Evolutionary conservation across 2,888 invertebrate species (phyloP).

Genomic region (Drosophila multiciliata): DNA sequence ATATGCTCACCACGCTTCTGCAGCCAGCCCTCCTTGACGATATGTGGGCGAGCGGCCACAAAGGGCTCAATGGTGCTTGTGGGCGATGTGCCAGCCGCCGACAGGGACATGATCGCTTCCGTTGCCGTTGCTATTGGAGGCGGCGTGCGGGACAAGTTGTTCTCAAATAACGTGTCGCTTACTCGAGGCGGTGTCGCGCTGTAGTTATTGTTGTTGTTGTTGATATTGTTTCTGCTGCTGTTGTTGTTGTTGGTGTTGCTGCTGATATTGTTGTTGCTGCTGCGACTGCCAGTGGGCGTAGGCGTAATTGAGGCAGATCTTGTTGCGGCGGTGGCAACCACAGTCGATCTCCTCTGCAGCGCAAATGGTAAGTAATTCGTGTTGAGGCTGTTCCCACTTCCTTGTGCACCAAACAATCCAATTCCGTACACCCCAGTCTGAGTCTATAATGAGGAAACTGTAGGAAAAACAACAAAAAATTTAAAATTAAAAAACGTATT

Average conservation of each 20-base stretch:
- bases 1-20: conserved; percentile 99
- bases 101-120: conserved; percentile 63
- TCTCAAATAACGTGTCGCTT: conserved; percentile 19
- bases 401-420: conserved; percentile 31
- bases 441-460: conserved; percentile 40
- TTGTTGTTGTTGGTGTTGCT: not conserved
- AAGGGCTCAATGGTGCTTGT: conserved; percentile 43
- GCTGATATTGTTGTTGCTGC: conserved; percentile 2
- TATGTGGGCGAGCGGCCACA: conserved; percentile 76
- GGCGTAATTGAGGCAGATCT: conserved; percentile 62
- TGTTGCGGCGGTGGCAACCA: conserved; percentile 75
- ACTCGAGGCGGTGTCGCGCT: conserved; percentile 9
- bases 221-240: conserved; percentile 11
- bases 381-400: conserved; percentile 73
- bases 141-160: conserved; percentile 14
- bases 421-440: conserved; percentile 20
- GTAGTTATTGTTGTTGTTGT: conserved; percentile 7
- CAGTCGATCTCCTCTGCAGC: conserved; percentile 81
- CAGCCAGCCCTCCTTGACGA: conserved; percentile 98
- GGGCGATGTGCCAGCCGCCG: conserved; percentile 53
- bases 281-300: conserved; percentile 29
- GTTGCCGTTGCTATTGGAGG: conserved; percentile 34
- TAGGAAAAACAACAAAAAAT: conserved; percentile 10
- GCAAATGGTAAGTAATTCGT: conserved; percentile 82
- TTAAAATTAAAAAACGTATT: conserved; percentile 15